Conservation (phyloP, 1,140 invertebrate species). For the Holotrichia oblita region DNA sequence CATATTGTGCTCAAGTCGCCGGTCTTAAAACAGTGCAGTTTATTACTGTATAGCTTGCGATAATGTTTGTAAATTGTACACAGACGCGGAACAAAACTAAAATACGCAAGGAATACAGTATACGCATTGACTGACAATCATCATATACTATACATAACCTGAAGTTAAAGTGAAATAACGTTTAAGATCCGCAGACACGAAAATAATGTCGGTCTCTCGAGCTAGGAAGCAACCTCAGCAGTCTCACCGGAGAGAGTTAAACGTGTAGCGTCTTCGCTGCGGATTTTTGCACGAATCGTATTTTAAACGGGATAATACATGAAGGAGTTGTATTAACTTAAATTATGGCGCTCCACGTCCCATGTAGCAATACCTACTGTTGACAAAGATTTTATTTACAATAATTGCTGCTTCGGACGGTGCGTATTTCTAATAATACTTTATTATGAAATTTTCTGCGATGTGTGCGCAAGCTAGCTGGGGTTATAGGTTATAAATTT, state of each 20-base stretch:
- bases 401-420: background rate
- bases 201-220: too few relatives aligned
- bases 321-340: background rate
- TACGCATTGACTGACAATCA: background rate
- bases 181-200: too few relatives aligned
- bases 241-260: too few relatives aligned
- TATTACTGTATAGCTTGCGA: background rate
- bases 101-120: background rate
- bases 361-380: slow-evolving; percentile 1
- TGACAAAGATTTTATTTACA: slow-evolving; percentile 21
- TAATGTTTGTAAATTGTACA: slow-evolving; percentile 15
- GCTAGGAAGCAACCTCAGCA: too few relatives aligned
- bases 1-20: background rate
- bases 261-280: background rate
- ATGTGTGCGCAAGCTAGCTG: background rate
- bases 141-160: background rate
- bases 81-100: background rate
- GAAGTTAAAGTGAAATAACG: too few relatives aligned
- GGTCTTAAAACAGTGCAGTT: background rate
- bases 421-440: slow-evolving; percentile 13
- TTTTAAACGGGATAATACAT: background rate
- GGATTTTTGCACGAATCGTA: background rate
- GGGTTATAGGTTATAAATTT: slow-evolving; percentile 7
- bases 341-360: background rate
- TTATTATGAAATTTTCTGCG: slow-evolving; percentile 17